Base-by-base conservation (phyloP, 2,113 vertebrate species). In the Nerophis ophidion region DNA sequence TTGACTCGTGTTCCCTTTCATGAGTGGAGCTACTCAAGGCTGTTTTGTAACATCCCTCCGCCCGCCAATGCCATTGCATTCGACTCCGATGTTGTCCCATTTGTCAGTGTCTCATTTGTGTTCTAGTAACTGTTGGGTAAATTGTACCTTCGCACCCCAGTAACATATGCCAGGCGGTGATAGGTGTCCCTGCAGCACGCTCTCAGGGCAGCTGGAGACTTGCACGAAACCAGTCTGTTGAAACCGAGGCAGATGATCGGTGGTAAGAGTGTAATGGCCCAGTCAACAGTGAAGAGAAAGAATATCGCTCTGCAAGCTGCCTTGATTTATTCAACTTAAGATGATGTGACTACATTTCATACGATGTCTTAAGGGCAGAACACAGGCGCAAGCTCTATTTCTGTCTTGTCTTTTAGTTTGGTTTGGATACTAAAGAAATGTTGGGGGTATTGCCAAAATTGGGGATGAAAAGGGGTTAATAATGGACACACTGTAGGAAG, bases 61-160 rank as follows among this genome's bases (percentile, higher is more conserved):
- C 54, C 49, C 58, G 77, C 72, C 60, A 74, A 75, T 58, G 77
- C 61, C 48, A 63, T 61, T 69, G 53, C 74, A 70, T 77, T 68
- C 60, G 55, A 74, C 64, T 74, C 49, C 13, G 51, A 79, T 74
- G 57, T 60, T 74, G 60, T 35, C 64, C 36, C 17, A 66, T 47
- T 58, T 74, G 61, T 72, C 55, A 45, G 47, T 51, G 57, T 64
- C 57, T 80, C 55, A 55, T 76, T 81, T 78, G 61, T 9, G 12
- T 65, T 67, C 56, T 40, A 16, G 36, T 65, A 40, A 57, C 52
- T 44, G 26, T 53, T 56, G 16, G 6, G 15, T 52, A 50, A 38
- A 56, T 65, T 70, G 52, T 56, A 76, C 60, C 68, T 77, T 72
- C 50, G 64, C 73, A 55, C 53, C 10, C 38, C 51, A 60, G 34